Conservation (phyloP, 2,888 invertebrate species). For the Dorcus hopei region DNA sequence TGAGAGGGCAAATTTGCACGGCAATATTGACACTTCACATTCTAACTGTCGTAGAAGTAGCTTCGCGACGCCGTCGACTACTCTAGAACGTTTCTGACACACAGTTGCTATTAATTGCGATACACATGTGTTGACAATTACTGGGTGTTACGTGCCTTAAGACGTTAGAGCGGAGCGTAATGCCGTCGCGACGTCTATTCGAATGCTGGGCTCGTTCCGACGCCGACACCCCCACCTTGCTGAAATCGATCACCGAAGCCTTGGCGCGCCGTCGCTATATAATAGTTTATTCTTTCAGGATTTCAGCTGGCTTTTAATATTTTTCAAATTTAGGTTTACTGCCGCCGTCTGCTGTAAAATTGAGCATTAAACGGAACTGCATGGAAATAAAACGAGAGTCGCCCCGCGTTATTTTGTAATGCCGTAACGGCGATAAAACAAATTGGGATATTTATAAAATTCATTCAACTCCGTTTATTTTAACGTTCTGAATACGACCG, state of each 20-base stretch:
- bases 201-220: constrained; percentile 40
- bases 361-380: too few relatives aligned
- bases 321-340: not conserved
- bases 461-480: too few relatives aligned
- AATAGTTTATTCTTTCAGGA: constrained; percentile 10
- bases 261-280: constrained; percentile 37
- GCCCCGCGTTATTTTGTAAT: too few relatives aligned
- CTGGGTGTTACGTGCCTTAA: constrained; percentile 31
- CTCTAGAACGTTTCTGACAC: not conserved
- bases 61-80: not conserved
- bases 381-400: too few relatives aligned
- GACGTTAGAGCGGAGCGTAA: constrained; percentile 41
- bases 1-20: constrained; percentile 10
- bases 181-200: constrained; percentile 49
- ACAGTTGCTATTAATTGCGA: not conserved
- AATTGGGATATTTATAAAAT: too few relatives aligned
- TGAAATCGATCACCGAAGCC: constrained; percentile 40
- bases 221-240: constrained; percentile 43
- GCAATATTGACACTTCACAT: not conserved
- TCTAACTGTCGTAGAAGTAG: not conserved
- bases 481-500: too few relatives aligned
- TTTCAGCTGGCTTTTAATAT: constrained; percentile 1
- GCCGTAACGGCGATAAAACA: too few relatives aligned
- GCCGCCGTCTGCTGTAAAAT: too few relatives aligned
- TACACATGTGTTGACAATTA: constrained; percentile 19